phyloP scores from a whole-genome alignment of 2,888 invertebrate genomes.

The Drosophila acutilabella region DNA sequence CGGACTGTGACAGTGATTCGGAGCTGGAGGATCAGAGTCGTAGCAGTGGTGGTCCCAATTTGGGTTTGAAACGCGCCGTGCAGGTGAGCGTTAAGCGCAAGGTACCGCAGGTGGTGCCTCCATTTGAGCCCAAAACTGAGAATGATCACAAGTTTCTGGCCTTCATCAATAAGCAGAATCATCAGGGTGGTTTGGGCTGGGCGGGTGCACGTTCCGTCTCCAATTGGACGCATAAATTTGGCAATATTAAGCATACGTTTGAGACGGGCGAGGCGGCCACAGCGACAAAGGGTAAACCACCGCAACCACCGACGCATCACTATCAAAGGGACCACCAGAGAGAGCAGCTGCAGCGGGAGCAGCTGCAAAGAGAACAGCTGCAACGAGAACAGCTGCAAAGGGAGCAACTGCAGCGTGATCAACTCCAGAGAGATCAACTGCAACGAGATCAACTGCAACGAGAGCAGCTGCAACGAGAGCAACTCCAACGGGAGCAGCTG shows the following conservation, averaged over 20 bases:
- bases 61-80: constrained; percentile 87
- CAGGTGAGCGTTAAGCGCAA: constrained; percentile 86
- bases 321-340: constrained; percentile 54
- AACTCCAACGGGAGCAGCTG: constrained; percentile 48
- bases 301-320: constrained; percentile 83
- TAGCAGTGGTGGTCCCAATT: constrained; percentile 71
- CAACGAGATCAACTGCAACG: constrained; percentile 15
- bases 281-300: constrained; percentile 84
- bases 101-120: constrained; percentile 87
- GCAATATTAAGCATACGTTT: constrained; percentile 92
- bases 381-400: no score
- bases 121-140: constrained; percentile 92
- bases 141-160: constrained; percentile 94
- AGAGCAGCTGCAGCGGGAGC: no score
- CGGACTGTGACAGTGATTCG: constrained; percentile 86
- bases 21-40: constrained; percentile 74
- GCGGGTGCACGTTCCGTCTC: constrained; percentile 85
- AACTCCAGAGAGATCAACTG: constrained; percentile 84
- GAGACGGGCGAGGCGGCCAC: constrained; percentile 86
- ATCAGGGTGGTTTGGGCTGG: constrained; percentile 85
- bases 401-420: constrained; percentile 28
- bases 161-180: constrained; percentile 91
- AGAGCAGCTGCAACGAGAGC: constrained; percentile 60
- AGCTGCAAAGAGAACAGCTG: no score
- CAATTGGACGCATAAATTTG: constrained; percentile 94